Base-by-base conservation (phyloP, 2,113 vertebrate genomes). In the Corythornis vintsioides region DNA sequence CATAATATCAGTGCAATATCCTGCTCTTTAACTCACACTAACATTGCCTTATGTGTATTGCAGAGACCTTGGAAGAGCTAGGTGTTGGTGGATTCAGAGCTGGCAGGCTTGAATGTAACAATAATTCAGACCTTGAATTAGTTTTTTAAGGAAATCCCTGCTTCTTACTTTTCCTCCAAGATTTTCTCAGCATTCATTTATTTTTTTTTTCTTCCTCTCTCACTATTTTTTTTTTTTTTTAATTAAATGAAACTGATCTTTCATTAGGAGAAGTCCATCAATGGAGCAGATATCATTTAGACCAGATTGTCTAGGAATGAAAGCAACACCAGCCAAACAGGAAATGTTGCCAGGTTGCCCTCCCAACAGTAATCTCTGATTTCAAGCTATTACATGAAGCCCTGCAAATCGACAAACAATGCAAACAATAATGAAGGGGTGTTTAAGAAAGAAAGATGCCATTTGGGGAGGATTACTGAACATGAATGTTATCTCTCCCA, bases 371-470 rank as follows among this genome's bases (percentile, higher is more conserved):
- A 78, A 86, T 90, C 74, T 88, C 86, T 55, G 33, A 74, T 92
- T 96, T 90, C 67, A 76, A 87, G 77, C 63, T 88, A 74, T 89
- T 94, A 84, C 64, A 81, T 4, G 71, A 83, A 89, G 53, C 52
- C 63, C 72, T 93, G 63, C 53, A 95, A 94, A 95, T 83, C 67
- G 83, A 65, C 64, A 94, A 95, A 95, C 82, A 83, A 84, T 71
- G 66, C 7, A 3, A 89, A 83, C 70, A 67, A 86, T 83, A 92
- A 91, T 26, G 74, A 92, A 80, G 57, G 74, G 7, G 5, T 63
- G 52, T 75, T 96, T 90, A 92, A 94, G 92, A 87, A 92, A 93
- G 87, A 91, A 90, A 90, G 35, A 80, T 91, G 64, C 33, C 73
- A 86, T 94, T 92, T 42, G 25, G 72, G 61, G 79, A 72, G 87